phyloP scores from a whole-genome alignment of 1,140 invertebrate species.

The Diachasma alloeum region DNA sequence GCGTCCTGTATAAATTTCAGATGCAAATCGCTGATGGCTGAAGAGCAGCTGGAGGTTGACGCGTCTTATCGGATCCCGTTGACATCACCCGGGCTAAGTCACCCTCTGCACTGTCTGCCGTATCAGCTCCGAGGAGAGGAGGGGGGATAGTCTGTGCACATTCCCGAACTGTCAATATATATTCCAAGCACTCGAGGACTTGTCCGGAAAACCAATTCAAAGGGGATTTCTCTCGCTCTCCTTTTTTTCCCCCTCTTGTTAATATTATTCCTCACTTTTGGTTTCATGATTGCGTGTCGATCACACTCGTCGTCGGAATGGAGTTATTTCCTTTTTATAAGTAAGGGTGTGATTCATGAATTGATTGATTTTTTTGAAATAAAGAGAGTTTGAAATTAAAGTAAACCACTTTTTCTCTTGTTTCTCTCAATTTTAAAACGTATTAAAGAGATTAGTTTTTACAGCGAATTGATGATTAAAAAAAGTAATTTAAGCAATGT shows the following conservation, averaged over 20 bases:
- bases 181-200: not conserved
- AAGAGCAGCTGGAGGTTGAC: not conserved
- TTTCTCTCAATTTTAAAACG: no score
- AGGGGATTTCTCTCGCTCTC: not conserved
- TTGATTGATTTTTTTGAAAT: no score
- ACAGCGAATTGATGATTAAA: no score
- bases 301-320: not conserved
- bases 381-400: no score
- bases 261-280: not conserved
- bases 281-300: not conserved
- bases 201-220: not conserved
- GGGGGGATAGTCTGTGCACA: not conserved
- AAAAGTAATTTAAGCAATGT: not conserved
- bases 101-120: not conserved
- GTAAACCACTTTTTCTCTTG: no score
- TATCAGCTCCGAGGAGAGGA: not conserved
- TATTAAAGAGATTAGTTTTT: no score
- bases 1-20: constrained; percentile 29
- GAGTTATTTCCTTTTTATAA: not conserved
- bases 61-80: constrained; percentile 22
- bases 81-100: not conserved
- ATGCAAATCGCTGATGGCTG: constrained; percentile 14
- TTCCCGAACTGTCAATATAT: constrained; percentile 3
- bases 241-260: not conserved
- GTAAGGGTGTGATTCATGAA: no score